phyloP scores from a whole-genome alignment of 2,888 invertebrate genomes.

The Pachymerium ferrugineum region DNA sequence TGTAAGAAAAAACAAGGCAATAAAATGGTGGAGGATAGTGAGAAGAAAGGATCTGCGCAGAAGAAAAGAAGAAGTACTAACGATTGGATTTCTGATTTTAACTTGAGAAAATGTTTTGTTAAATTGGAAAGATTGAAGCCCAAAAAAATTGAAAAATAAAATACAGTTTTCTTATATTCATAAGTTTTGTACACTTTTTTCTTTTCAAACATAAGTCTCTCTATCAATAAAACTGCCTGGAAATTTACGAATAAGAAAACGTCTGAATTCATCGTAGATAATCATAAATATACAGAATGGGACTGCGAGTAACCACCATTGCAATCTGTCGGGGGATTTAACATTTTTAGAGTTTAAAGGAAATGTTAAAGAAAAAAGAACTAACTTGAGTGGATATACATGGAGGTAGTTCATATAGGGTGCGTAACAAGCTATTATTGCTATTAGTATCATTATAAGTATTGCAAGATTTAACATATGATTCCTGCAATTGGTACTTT shows the following conservation, averaged over 20 bases:
- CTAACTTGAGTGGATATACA: conserved; percentile 42
- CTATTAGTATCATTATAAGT: conserved; percentile 48
- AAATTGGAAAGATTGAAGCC: no score
- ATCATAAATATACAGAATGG: conserved; percentile 98
- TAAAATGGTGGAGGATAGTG: no score
- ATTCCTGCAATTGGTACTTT: not conserved
- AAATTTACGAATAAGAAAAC: not conserved
- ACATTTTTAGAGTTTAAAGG: conserved; percentile 21
- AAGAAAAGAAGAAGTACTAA: no score
- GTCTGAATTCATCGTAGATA: conserved; percentile 94
- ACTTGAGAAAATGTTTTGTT: no score
- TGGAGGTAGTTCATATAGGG: conserved; percentile 48
- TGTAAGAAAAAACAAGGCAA: no score
- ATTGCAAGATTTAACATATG: conserved; percentile 61
- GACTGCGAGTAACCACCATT: conserved; percentile 98
- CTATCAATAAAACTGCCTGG: not conserved
- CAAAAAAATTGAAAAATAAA: no score
- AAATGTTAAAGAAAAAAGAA: conserved; percentile 22
- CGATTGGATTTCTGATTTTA: no score
- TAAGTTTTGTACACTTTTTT: no score
- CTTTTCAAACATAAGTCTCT: not conserved
- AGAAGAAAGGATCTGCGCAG: no score
- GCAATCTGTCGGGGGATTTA: conserved; percentile 62
- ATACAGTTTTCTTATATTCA: no score
- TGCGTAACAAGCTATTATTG: conserved; percentile 48